These are phyloP conservation scores for Dinocampus coccinellae DNA, from an alignment of 2,888 invertebrate species.

Conservation along the genomic window DNA sequence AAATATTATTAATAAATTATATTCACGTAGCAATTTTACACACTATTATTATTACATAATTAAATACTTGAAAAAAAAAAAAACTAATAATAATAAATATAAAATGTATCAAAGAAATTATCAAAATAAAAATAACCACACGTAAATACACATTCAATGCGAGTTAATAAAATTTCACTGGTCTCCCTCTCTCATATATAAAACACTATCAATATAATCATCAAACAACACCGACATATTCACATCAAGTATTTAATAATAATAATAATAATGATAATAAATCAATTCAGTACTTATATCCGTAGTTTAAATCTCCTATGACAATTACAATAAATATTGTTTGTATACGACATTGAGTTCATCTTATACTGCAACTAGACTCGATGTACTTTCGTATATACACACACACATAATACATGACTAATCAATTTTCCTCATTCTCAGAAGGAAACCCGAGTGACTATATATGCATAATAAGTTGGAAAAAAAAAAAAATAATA, in stretches of 20 bases:
- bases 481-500: conserved; percentile 1
- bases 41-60: no score
- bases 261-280: background rate
- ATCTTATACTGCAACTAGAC: background rate
- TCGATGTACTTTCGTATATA: background rate
- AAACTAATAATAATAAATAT: conserved; percentile 1
- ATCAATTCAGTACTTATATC: conserved; percentile 7
- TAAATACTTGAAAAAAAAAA: background rate
- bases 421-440: conserved; percentile 18
- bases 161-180: conserved; percentile 27
- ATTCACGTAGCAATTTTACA: no score
- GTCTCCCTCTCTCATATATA: conserved; percentile 19
- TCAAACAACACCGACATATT: background rate
- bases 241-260: background rate
- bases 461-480: conserved; percentile 29
- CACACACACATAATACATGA: background rate
- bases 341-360: conserved; percentile 2
- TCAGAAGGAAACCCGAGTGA: conserved; percentile 29
- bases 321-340: background rate
- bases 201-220: background rate
- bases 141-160: background rate
- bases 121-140: background rate
- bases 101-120: background rate
- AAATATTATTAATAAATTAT: no score
- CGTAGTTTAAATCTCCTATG: background rate